Conservation (phyloP, 2,113 vertebrate genomes). For the Noturus placidus region DNA sequence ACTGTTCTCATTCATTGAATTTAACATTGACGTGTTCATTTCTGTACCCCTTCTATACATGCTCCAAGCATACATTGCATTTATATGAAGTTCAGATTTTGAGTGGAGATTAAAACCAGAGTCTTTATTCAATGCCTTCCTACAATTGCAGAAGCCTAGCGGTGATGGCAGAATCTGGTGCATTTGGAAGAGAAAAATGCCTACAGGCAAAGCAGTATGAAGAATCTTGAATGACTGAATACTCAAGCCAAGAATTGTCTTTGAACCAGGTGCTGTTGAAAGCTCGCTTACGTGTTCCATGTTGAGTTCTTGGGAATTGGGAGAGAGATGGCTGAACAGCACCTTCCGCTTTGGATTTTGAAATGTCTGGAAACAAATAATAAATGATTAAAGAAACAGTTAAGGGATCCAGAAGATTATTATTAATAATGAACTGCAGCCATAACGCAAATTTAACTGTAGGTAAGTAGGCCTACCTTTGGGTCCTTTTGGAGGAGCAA, state of each 20-base stretch:
- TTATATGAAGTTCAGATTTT: conserved; percentile 27
- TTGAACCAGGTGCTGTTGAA: conserved; percentile 25
- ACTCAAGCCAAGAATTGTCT: conserved; percentile 30
- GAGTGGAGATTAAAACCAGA: conserved; percentile 30
- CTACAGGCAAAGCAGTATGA: conserved; percentile 30
- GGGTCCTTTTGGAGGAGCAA: too few species aligned
- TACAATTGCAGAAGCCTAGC: conserved; percentile 28
- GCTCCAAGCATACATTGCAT: conserved; percentile 37
- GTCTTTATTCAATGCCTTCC: conserved; percentile 24
- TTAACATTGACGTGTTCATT: conserved; percentile 11
- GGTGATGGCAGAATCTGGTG: conserved; percentile 9
- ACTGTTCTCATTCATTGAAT: conserved; percentile 18
- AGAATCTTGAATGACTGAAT: conserved; percentile 18
- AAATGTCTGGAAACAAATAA: neutral
- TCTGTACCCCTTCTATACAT: neutral
- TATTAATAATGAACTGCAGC: too few species aligned
- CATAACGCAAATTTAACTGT: too few species aligned
- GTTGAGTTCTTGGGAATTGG: neutral
- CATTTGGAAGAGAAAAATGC: conserved; percentile 41
- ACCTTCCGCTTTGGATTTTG: neutral
- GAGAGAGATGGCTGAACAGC: too few species aligned
- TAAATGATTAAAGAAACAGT: too few species aligned
- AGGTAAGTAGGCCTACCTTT: too few species aligned
- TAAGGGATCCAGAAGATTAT: too few species aligned
- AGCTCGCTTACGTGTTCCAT: neutral